Conservation (phyloP, 2,888 invertebrate genomes). For the Tetheella fluctuosa region DNA sequence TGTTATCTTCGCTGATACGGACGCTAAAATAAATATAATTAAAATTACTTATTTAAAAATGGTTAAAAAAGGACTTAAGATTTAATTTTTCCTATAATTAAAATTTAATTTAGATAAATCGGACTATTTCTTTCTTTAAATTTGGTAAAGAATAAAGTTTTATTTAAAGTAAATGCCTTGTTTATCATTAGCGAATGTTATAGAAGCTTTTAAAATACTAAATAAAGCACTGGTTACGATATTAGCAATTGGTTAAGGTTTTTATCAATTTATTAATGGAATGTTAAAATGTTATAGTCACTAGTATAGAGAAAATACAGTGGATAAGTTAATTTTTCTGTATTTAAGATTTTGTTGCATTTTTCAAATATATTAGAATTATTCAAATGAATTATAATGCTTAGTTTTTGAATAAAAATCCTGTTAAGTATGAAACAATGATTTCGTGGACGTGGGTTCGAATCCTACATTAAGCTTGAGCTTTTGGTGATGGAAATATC, state of each 20-base stretch:
- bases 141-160: neutral
- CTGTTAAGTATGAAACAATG: no score
- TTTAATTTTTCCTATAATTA: neutral
- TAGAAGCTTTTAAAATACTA: neutral
- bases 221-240: neutral
- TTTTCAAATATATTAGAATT: no score
- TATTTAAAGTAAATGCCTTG: neutral
- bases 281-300: neutral
- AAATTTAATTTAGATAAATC: neutral
- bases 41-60: neutral
- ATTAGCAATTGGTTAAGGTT: neutral
- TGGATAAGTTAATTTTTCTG: neutral
- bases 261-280: neutral
- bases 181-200: neutral
- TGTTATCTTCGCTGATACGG: slow-evolving; percentile 6
- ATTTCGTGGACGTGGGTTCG: no score
- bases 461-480: no score
- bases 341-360: neutral
- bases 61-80: neutral
- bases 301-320: slow-evolving; percentile 1
- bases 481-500: no score
- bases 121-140: neutral
- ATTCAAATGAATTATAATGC: no score
- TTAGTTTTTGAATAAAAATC: no score
- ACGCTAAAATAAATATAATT: neutral